Percentiles rank a stretch among this genome's conserved stretches.
phyloP scores from a whole-genome alignment of 2,113 vertebrate genomes.

The Campylorhamphus procurvoides region DNA sequence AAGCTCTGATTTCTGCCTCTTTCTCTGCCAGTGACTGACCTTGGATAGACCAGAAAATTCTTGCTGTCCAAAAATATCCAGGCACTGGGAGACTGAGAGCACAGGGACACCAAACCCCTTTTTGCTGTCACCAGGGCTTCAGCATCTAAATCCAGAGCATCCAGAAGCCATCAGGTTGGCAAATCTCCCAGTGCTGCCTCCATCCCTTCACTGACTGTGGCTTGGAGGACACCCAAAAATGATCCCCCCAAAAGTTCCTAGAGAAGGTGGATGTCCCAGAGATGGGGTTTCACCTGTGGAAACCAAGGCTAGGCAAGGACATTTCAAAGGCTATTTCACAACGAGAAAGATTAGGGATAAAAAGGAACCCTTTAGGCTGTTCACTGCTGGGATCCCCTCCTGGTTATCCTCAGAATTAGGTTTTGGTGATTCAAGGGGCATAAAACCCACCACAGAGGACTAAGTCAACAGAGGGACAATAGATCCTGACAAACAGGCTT shows the following conservation, averaged over 20 bases:
- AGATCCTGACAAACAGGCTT: not conserved
- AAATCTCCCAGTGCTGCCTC: accelerated
- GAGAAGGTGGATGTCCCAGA: not conserved
- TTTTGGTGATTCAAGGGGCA: accelerated
- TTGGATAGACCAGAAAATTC: not conserved
- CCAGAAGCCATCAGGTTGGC: not conserved
- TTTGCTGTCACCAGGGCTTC: not conserved
- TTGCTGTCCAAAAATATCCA: not conserved
- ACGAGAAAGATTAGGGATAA: not conserved
- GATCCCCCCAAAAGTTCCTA: not conserved
- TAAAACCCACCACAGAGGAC: not conserved
- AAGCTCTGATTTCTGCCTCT: not conserved
- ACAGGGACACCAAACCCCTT: not conserved
- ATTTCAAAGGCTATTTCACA: not conserved
- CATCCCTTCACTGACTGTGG: not conserved
- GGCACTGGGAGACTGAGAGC: accelerated
- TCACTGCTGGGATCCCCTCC: not conserved
- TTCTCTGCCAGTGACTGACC: not conserved
- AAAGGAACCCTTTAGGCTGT: not conserved
- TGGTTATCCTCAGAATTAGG: not conserved
- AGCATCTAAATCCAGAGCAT: not conserved
- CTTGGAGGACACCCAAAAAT: not conserved
- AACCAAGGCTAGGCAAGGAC: not conserved
- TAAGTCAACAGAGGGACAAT: not conserved
- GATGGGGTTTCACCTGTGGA: not conserved